Base-by-base conservation (phyloP, 2,797 vertebrate species). In the Philypnodon macrostomus region DNA sequence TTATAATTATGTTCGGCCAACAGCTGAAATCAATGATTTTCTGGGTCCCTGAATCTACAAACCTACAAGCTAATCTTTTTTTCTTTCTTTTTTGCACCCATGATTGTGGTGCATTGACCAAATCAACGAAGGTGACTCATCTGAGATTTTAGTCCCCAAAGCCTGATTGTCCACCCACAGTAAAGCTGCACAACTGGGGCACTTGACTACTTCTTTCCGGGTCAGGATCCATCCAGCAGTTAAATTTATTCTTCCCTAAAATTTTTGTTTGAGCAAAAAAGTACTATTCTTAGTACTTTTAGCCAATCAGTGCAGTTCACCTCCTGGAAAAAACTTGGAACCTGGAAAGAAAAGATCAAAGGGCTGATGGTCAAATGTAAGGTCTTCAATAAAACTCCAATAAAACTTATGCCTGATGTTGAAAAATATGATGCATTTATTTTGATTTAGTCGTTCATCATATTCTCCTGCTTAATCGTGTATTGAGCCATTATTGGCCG, bases 321-420 rank as follows among this genome's bases (percentile, higher is more conserved):
- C 68, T 58, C 64, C 61, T 58, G 17, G 18, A 53, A 75, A 53
- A 69, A n/a, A n/a, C n/a, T n/a, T n/a, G n/a, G n/a, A n/a, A n/a
- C n/a, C n/a, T n/a, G n/a, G n/a, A n/a, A n/a, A n/a, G n/a, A n/a
- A n/a, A n/a, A n/a, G n/a, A n/a, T n/a, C n/a, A n/a, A n/a, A n/a
- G n/a, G n/a, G n/a, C n/a, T n/a, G n/a, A n/a, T n/a, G n/a, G n/a
- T n/a, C n/a, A n/a, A n/a, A n/a, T n/a, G n/a, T n/a, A n/a, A n/a
- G n/a, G n/a, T n/a, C n/a, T n/a, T n/a, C n/a, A n/a, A n/a, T n/a
- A n/a, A n/a, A n/a, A n/a, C n/a, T n/a, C n/a, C n/a, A n/a, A n/a
- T n/a, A n/a, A n/a, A n/a, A n/a, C n/a, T n/a, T n/a, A n/a, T n/a
- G n/a, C n/a, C n/a, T n/a, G n/a, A n/a, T n/a, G n/a, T n/a, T n/a